Base-by-base conservation (phyloP, 2,797 vertebrate species). In the Danio tinwini region DNA sequence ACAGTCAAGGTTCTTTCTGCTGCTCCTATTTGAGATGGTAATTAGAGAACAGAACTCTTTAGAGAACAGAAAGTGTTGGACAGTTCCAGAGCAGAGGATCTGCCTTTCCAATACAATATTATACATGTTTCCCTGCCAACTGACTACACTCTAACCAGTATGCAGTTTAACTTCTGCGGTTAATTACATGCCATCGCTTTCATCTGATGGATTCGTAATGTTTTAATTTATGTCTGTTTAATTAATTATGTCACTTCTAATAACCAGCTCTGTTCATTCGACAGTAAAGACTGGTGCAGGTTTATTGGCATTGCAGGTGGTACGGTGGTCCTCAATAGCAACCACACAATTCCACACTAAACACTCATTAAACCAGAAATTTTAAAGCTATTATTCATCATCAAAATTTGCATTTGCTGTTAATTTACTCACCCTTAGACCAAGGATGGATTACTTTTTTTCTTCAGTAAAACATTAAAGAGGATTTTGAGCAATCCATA, bases 231-330 rank as follows among this genome's bases (percentile, higher is more conserved):
- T 86, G 86, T 83, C 84, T 86, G 74, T 88, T 88, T 90, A 86
- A 90, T 90, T 90, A 90, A 87, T 90, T 86, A 87, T 88, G 86
- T 88, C 87, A 86, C 81, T 87, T 87, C 88, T 90, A 88, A 88
- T 88, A 88, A 88, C 80, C 73, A 74, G 81, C 83, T 82, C 86
- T 82, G 86, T 86, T 88, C 81, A 82, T 87, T 89, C 83, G 87
- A 88, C 84, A 83, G 78, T 75, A 75, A 56, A 72, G 86, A 86
- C 82, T 78, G 77, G 74, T 74, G 77, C 85, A 74, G 82, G 80
- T 86, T 87, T 84, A 86, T 86, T 86, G 85, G 62, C n/a, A 50
- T 72, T 69, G 69, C 80, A 80, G 76, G 82, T 83, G 84, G 68
- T 78, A 71, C 49, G 11, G 53, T 77, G 74, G 77, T 83, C 69